phyloP scores from a whole-genome alignment of 1,140 invertebrate species.

The Hermatobates lingyangjiaoensis region DNA sequence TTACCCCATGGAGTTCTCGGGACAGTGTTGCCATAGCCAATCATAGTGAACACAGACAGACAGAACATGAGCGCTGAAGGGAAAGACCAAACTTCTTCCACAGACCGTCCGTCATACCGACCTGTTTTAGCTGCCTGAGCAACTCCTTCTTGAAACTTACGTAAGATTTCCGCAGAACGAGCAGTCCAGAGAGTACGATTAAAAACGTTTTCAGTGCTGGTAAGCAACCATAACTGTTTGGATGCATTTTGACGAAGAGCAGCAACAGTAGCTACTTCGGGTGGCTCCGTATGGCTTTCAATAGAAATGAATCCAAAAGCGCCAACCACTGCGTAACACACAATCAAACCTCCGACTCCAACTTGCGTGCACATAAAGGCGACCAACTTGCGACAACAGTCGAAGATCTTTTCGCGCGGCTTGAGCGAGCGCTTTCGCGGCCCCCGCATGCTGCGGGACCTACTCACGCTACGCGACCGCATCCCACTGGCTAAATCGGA shows the following conservation, averaged over 20 bases:
- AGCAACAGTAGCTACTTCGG: constrained; percentile 29
- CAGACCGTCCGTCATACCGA: constrained; percentile 47
- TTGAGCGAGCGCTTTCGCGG: constrained; percentile 23
- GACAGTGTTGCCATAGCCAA: constrained; percentile 87
- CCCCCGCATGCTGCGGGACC: neutral
- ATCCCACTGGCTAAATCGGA: no score
- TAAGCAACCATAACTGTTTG: constrained; percentile 49
- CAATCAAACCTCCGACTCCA: constrained; percentile 82
- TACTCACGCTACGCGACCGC: no score
- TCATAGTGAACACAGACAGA: constrained; percentile 75
- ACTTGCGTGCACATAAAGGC: constrained; percentile 88
- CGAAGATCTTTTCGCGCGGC: constrained; percentile 50
- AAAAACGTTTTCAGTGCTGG: constrained; percentile 49
- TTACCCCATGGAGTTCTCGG: constrained; percentile 82
- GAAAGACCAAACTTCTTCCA: constrained; percentile 58
- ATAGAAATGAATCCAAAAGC: constrained; percentile 79
- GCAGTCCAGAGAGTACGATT: constrained; percentile 48
- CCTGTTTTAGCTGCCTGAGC: constrained; percentile 47
- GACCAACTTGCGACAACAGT: constrained; percentile 63
- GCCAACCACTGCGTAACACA: constrained; percentile 85
- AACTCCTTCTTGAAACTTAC: constrained; percentile 49
- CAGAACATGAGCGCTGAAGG: constrained; percentile 74
- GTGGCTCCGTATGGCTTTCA: constrained; percentile 48
- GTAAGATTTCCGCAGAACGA: constrained; percentile 42
- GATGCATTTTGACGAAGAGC: constrained; percentile 33